Evolutionary conservation across 2,888 invertebrate species (phyloP), one percentile per base, ranked within the genome.

Genomic region (Cephalotes varians): DNA sequence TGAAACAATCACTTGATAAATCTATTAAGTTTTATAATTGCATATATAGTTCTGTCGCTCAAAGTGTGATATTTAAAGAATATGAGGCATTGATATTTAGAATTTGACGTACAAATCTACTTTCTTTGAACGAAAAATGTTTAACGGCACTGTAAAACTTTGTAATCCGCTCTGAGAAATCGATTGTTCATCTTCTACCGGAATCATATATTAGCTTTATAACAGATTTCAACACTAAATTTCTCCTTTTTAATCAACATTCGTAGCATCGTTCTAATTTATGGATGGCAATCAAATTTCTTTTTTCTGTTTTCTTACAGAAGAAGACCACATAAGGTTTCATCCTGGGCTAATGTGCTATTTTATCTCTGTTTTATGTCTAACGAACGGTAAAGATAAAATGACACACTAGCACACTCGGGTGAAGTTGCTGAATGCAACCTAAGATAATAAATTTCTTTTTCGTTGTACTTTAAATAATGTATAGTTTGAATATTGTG

Each of bases 171-270:
- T n/a, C 10, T n/a, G 67, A 67, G 49, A 67, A 67, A 49, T 67
- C 67, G 31, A n/a, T n/a, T n/a, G n/a, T 67, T n/a, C 12, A 31
- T 44, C 2, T 65, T 31, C 31, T 49, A n/a, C 31, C 47, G 40
- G 2, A 25, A 58, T 74, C 69, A 47, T 85, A 79, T 40, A 85
- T 83, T 81, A 85, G 80, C 56, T 83, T 85, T 87, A 79, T 79
- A 81, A 81, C 82, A 54, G 37, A 77, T 73, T 87, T 82, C 15
- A 28, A 34, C 31, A 49, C 34, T 67, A 7, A 49, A 67, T 49
- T 34, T 2, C n/a, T 9, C 9, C 67, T 49, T 28, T 65, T 34
- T 67, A 49, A 49, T 67, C n/a, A 67, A n/a, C 4, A n/a, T 31
- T 67, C 31, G n/a, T 31, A 67, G 49, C 21, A 34, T 67, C n/a